Evolutionary conservation across 1,140 invertebrate species (phyloP), one percentile per base, ranked within the genome.

Genomic region (Druon quercuslanigerum): DNA sequence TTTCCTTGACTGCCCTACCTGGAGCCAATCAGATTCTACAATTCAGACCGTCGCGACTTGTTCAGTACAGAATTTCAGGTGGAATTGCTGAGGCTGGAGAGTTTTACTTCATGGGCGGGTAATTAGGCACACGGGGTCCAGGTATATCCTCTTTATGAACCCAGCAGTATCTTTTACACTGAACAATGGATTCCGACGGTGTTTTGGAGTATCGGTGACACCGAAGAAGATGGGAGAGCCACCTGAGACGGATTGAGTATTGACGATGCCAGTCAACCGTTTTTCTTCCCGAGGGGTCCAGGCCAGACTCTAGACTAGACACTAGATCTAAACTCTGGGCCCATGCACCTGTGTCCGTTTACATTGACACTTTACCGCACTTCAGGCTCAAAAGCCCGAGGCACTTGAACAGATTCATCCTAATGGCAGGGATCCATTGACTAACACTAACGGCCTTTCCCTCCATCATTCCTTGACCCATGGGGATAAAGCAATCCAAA

Each of bases 151-250:
- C 20, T 56, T 56, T 20, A 17, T 11, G 17, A 56, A 12, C 16
- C 16, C 4, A 3, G 20, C 50, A 46, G 17, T 51, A 66, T 50
- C 72, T 25, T 33, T 73, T 73, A 25, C 70, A 54, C 9, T 19
- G 50, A 52, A 75, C 71, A 79, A 79, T 72, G 71, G 14, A 54
- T 66, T 4, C 19, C 16, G 46, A 50, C 50, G 52, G 75, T 75
- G 75, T 75, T 77, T 78, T 60, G 74, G 57, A 77, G 50, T 75
- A 81, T 78, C 76, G 79, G 79, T 77, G 71, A 80, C 73, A 77
- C 77, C 70, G 75, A 77, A 57, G 51, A 57, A 20, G 17, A 70
- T 33, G 66, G 74, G 17, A 20, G 12, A 73, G 76, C 75, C 80
- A 82, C 80, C 77, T 77, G 75, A 76, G 75, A 75, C 74, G 77